phyloP scores from a whole-genome alignment of 2,797 vertebrate species.

The Tinamus major region DNA sequence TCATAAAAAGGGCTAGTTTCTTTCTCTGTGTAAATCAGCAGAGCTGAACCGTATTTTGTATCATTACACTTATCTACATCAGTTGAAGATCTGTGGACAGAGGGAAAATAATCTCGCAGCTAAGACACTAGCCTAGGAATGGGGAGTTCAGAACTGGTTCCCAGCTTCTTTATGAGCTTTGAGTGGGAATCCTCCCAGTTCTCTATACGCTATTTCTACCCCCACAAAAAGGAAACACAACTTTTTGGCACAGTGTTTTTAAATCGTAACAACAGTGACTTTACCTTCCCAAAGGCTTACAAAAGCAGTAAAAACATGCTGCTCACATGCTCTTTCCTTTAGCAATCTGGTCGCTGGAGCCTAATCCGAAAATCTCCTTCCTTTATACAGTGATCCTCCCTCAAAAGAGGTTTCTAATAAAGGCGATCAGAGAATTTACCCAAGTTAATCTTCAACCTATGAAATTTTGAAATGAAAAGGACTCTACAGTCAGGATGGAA shows the following conservation, averaged over 20 bases:
- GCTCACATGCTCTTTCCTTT: not conserved
- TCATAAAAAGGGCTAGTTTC: conserved; percentile 37
- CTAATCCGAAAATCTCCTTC: not conserved
- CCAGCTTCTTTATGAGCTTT: not conserved
- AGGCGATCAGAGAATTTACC: not conserved
- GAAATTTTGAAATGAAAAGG: not conserved
- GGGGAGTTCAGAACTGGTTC: not conserved
- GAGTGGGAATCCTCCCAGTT: not conserved
- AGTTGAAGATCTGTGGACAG: conserved; percentile 5
- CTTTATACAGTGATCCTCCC: not conserved
- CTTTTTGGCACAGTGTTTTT: not conserved
- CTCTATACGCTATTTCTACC: not conserved
- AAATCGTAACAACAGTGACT: not conserved
- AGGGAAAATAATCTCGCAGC: not conserved
- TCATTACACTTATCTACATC: not conserved
- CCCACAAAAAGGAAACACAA: not conserved
- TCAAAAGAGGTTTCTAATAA: not conserved
- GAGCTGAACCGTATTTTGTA: conserved; percentile 15
- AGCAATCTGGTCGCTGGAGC: not conserved
- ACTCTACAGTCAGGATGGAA: not conserved
- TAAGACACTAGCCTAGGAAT: not conserved
- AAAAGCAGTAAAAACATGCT: not conserved
- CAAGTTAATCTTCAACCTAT: not conserved
- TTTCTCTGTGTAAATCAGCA: conserved; percentile 15
- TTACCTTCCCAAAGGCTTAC: not conserved